Evolutionary conservation across 2,113 vertebrate species (phyloP).

Genomic region (Spilogale gracilis): DNA sequence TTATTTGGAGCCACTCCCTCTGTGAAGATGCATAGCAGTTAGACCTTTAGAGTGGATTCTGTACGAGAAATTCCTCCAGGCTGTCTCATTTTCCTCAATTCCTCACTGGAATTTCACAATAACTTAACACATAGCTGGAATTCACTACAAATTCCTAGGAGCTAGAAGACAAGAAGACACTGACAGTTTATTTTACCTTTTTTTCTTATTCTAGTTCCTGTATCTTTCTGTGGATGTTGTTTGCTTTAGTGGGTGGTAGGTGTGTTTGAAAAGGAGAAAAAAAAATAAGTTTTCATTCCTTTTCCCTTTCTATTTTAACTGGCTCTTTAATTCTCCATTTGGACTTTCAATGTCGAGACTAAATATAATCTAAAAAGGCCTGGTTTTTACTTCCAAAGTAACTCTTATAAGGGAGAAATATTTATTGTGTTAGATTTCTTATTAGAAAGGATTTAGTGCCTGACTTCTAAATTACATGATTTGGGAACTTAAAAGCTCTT

Average conservation of each 20-base stretch:
- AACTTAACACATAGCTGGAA: constrained; percentile 55
- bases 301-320: constrained; percentile 32
- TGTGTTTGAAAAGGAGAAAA: neutral
- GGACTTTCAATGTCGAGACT: neutral
- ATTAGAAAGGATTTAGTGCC: constrained; percentile 16
- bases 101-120: constrained; percentile 36
- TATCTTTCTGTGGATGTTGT: neutral
- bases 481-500: constrained; percentile 39
- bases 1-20: neutral
- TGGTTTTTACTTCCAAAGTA: neutral
- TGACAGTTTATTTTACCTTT: neutral
- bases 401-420: constrained; percentile 33
- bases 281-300: neutral
- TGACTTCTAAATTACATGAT: constrained; percentile 41
- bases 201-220: neutral
- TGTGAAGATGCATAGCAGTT: neutral
- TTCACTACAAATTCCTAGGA: constrained; percentile 36
- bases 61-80: constrained; percentile 34
- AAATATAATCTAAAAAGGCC: constrained; percentile 23
- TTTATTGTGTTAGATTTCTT: constrained; percentile 45
- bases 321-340: constrained; percentile 8
- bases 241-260: constrained; percentile 24
- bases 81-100: constrained; percentile 46
- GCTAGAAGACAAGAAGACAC: constrained; percentile 30
- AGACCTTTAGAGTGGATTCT: neutral